Base-by-base conservation (phyloP, 2,888 invertebrate species). In the Yponomeuta malinellus region DNA sequence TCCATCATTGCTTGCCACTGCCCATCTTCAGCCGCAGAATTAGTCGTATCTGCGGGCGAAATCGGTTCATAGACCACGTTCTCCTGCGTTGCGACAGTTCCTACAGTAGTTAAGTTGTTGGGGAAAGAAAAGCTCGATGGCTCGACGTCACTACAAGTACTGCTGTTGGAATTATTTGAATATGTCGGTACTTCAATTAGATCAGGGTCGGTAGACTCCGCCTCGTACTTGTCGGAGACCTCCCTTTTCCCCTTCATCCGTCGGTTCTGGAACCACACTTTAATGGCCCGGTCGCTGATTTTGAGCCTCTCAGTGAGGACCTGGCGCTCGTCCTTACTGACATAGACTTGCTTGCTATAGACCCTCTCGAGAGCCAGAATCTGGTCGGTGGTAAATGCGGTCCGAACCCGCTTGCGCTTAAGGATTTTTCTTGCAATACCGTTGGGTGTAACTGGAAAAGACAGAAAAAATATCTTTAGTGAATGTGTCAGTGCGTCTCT, bases 241-340 rank as follows among this genome's bases (percentile, higher is more conserved):
- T 71, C 93, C 76, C 93, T 94, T 33, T 76, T 77, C 6, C 75
- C 76, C 72, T 94, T 94, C 94, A 95, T 95, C 0, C 95, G 85
- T 0, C 95, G 88, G 78, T 96, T 96, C 80, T 96, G 96, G 79
- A 96, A 96, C 96, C 96, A 96, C 43, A 96, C 94, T 83, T 96
- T 96, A 71, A 96, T 95, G 78, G 96, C 95, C 29, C 94, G 85
- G 76, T 96, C 96, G 15, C 93, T 92, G 2, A 96, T 86, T 71
- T 10, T 88, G 0, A 96, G 86, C 6, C 86, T 79, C 0, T 93
- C 82, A 0, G 95, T 95, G 81, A 97, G 88, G 72, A 93, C 92
- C 72, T 95, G 94, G 70, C 96, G 88, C 37, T 95, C 91, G 0
- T 95, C 94, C n/a, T 95, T 92, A 76, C 94, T 95, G 2, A 96